phyloP scores from a whole-genome alignment of 2,113 vertebrate genomes.

The Chloropsis cyanopogon region DNA sequence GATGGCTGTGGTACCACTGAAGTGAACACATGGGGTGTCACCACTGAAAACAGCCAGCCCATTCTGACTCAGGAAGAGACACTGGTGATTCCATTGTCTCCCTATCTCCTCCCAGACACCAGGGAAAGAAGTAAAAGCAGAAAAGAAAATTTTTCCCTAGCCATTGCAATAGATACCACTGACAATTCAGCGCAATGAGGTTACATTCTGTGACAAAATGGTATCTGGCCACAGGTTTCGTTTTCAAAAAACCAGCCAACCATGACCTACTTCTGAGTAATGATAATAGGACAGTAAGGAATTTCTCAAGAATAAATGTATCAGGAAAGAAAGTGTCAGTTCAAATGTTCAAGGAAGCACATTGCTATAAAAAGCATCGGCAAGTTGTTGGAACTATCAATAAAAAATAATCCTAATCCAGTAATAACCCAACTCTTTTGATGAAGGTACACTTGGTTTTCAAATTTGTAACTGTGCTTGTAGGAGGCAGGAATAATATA shows the following conservation, averaged over 20 bases:
- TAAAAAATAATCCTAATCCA: neutral
- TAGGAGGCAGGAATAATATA: neutral
- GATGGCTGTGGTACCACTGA: neutral
- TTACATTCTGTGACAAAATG: neutral
- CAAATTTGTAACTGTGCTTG: neutral
- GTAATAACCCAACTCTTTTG: neutral
- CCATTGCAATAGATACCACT: neutral
- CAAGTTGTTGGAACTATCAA: neutral
- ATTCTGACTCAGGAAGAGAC: neutral
- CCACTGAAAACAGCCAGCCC: neutral
- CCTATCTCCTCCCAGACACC: neutral
- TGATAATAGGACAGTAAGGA: neutral
- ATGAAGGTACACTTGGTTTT: neutral
- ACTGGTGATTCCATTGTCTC: neutral
- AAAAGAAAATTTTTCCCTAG: neutral
- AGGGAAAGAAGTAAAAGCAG: neutral
- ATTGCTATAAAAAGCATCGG: neutral
- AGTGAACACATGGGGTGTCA: neutral
- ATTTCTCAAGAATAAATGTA: neutral
- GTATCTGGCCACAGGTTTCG: neutral
- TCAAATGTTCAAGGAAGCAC: neutral
- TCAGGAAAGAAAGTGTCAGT: neutral
- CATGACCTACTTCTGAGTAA: neutral
- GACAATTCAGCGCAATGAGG: neutral
- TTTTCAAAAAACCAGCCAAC: neutral